These are phyloP conservation scores for Vimba vimba DNA, from an alignment of 2,113 vertebrate species.

Conservation along the genomic window DNA sequence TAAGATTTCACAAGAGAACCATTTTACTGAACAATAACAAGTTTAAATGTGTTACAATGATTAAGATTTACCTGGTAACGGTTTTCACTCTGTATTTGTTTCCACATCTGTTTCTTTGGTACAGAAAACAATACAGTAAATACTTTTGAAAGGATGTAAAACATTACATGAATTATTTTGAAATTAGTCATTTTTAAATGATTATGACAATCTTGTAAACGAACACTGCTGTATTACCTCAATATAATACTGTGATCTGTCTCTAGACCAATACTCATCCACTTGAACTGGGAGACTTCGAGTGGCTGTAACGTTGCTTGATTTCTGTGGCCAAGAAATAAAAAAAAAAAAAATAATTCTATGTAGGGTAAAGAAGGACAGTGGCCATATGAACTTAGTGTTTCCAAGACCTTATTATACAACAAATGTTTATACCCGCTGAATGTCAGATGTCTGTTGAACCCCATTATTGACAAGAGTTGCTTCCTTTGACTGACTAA, in stretches of 20 bases:
- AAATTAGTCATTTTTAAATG: background rate
- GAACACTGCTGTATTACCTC: background rate
- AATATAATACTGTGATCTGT: background rate
- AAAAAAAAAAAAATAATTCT: background rate
- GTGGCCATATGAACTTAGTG: background rate
- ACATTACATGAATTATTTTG: no score
- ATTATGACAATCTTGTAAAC: background rate
- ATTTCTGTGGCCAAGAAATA: background rate
- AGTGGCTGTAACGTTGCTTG: background rate
- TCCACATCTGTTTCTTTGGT: background rate
- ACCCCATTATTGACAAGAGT: background rate
- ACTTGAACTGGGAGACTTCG: background rate
- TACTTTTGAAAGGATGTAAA: background rate
- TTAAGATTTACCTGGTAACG: background rate
- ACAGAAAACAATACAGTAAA: background rate
- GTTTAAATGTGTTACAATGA: background rate
- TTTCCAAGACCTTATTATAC: background rate
- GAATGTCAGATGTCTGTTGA: background rate
- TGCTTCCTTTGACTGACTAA: background rate
- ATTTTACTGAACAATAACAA: background rate
- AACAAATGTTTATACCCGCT: constrained; percentile 16
- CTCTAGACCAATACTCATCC: background rate
- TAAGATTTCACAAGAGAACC: background rate
- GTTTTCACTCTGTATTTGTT: background rate
- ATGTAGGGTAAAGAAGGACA: background rate